Conservation (phyloP, 2,888 invertebrate species). For the Drosophila longiperda region DNA sequence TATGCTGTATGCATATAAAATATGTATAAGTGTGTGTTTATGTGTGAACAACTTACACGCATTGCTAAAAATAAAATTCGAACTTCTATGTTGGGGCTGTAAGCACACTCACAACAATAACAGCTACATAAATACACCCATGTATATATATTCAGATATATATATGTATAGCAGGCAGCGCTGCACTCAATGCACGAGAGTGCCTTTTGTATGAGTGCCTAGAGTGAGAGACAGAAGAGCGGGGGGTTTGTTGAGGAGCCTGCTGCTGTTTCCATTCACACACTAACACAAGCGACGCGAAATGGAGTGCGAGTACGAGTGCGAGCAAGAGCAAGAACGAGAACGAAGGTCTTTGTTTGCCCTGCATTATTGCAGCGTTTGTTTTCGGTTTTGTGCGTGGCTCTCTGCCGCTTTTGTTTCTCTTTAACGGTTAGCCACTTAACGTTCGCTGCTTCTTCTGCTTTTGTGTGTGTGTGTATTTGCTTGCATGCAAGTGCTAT, state of each 20-base stretch:
- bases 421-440: slow-evolving; percentile 59
- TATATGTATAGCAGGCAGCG: slow-evolving; percentile 5
- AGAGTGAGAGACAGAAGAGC: slow-evolving; percentile 7
- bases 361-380: slow-evolving; percentile 51
- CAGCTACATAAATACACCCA: slow-evolving; percentile 13
- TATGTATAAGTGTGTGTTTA: neutral
- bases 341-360: slow-evolving; percentile 47
- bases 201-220: slow-evolving; percentile 4
- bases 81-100: slow-evolving; percentile 62
- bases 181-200: slow-evolving; percentile 22
- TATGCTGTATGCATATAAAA: slow-evolving; percentile 23
- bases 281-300: slow-evolving; percentile 25
- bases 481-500: slow-evolving; percentile 28
- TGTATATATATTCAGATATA: neutral
- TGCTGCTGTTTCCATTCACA: slow-evolving; percentile 47
- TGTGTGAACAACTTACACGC: slow-evolving; percentile 59
- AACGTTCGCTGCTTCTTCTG: slow-evolving; percentile 14
- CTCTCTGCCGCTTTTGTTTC: slow-evolving; percentile 31
- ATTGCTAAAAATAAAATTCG: slow-evolving; percentile 68
- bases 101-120: slow-evolving; percentile 26
- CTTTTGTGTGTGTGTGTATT: slow-evolving; percentile 5
- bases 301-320: neutral
- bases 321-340: slow-evolving; percentile 5
- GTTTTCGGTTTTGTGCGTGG: slow-evolving; percentile 52
- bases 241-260: slow-evolving; percentile 34